Conservation (phyloP, 2,113 vertebrate species). For the Gallinago undulata region DNA sequence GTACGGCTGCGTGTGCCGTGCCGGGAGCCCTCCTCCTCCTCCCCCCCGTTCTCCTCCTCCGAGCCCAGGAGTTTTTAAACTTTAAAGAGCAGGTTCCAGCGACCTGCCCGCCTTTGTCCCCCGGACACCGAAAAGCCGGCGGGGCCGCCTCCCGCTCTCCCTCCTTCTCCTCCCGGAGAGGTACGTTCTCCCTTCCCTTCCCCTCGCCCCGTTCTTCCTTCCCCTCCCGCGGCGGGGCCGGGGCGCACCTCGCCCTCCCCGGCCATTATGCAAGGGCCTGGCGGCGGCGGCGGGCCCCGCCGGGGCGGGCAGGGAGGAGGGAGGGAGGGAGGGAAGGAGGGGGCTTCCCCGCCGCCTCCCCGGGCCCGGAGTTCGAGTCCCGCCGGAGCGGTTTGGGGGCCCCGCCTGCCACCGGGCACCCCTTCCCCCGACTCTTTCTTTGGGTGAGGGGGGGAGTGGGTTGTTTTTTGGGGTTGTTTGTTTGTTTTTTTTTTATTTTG, state of each 20-base stretch:
- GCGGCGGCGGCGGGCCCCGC: not conserved
- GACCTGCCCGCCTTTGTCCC: constrained; percentile 10
- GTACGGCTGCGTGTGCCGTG: not conserved
- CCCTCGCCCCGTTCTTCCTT: not conserved
- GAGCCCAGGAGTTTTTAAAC: constrained; percentile 53
- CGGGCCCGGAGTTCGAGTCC: not conserved
- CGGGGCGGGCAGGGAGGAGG: not conserved
- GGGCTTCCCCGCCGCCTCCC: not conserved
- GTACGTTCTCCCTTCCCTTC: not conserved
- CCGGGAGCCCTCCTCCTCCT: not conserved
- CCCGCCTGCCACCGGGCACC: not conserved
- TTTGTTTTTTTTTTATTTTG: not conserved
- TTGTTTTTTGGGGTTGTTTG: not conserved
- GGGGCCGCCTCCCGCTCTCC: not conserved
- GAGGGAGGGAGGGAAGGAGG: not conserved
- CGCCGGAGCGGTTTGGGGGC: not conserved
- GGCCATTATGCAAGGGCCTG: not conserved
- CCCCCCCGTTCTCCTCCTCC: not conserved
- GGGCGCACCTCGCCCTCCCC: not conserved
- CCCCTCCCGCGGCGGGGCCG: not conserved
- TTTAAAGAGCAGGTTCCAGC: constrained; percentile 21
- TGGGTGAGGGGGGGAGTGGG: not conserved
- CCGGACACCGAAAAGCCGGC: not conserved
- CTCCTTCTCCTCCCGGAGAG: not conserved
- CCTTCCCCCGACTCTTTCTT: not conserved